phyloP scores from a whole-genome alignment of 2,113 vertebrate genomes.

The Xenus cinereus region DNA sequence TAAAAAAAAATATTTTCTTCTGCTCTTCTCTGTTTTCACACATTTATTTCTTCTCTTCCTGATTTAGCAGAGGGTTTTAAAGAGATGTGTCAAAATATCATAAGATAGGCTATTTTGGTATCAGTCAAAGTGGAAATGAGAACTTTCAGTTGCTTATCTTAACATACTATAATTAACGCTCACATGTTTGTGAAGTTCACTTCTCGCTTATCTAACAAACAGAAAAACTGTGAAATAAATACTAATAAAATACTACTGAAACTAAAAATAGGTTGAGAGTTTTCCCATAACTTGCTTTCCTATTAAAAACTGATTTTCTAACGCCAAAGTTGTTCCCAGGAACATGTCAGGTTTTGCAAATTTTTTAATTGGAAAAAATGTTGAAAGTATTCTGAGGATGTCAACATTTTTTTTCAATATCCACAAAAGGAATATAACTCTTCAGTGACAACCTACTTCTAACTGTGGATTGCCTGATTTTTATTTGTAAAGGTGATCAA shows the following conservation, averaged over 20 bases:
- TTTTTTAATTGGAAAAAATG: not conserved
- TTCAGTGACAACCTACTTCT: not conserved
- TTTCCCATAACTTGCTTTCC: not conserved
- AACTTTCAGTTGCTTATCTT: constrained; percentile 35
- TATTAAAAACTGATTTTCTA: not conserved
- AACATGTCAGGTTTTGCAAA: not conserved
- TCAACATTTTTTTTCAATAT: not conserved
- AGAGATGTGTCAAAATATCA: constrained; percentile 19
- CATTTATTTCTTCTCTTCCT: not conserved
- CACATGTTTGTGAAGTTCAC: not conserved
- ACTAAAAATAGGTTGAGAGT: not conserved
- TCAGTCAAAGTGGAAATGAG: constrained; percentile 11
- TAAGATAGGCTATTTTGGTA: constrained; percentile 2
- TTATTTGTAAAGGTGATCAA: not conserved
- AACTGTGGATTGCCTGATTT: not conserved
- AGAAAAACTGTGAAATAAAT: constrained; percentile 51
- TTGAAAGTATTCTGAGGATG: not conserved
- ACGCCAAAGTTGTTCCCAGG: not conserved
- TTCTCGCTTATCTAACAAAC: not conserved
- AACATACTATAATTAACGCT: constrained; percentile 18
- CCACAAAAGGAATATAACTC: not conserved
- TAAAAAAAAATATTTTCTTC: not conserved
- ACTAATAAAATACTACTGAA: constrained; percentile 8
- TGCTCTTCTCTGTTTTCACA: not conserved
- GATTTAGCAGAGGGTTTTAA: not conserved